A percentile compares a stretch with the other conserved stretches of the same genome.
These are phyloP conservation scores for Liodrosophila aerea DNA, from an alignment of 2,888 invertebrate genomes.

Conservation along the genomic window DNA sequence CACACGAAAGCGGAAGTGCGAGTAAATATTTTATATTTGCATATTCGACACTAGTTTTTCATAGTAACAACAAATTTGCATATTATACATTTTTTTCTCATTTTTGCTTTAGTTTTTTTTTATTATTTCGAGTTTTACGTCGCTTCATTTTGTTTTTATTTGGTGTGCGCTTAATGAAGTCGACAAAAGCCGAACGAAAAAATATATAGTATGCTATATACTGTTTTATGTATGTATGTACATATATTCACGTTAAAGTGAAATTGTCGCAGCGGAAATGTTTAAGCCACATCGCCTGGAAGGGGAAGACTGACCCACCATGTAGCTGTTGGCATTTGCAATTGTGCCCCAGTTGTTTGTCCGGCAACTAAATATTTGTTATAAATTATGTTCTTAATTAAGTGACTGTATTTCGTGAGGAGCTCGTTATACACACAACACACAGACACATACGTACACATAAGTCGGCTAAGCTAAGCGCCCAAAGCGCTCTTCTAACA, in stretches of 20 bases:
- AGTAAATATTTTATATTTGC: constrained; percentile 72
- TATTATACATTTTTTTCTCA: constrained; percentile 31
- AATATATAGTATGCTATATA: neutral
- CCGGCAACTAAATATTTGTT: constrained; percentile 69
- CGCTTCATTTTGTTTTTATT: constrained; percentile 48
- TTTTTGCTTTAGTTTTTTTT: constrained; percentile 33
- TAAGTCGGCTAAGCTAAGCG: constrained; percentile 17
- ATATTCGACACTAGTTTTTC: constrained; percentile 73
- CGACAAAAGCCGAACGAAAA: constrained; percentile 37
- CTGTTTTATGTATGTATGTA: neutral
- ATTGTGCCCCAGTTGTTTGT: constrained; percentile 47
- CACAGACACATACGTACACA: constrained; percentile 38
- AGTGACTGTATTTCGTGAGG: constrained; percentile 55
- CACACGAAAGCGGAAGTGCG: constrained; percentile 59
- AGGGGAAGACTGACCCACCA: constrained; percentile 9
- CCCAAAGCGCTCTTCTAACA: constrained; percentile 24
- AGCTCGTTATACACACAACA: constrained; percentile 8
- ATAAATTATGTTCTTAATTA: constrained; percentile 74
- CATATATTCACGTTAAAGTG: constrained; percentile 12
- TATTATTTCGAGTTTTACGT: constrained; percentile 19
- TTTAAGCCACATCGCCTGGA: constrained; percentile 30
- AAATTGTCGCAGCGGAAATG: constrained; percentile 51
- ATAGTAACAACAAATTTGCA: constrained; percentile 61
- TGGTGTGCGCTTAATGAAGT: constrained; percentile 65
- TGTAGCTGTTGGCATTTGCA: constrained; percentile 13